phyloP scores from a whole-genome alignment of 2,797 vertebrate species.

The Craterocephalus amniculus region DNA sequence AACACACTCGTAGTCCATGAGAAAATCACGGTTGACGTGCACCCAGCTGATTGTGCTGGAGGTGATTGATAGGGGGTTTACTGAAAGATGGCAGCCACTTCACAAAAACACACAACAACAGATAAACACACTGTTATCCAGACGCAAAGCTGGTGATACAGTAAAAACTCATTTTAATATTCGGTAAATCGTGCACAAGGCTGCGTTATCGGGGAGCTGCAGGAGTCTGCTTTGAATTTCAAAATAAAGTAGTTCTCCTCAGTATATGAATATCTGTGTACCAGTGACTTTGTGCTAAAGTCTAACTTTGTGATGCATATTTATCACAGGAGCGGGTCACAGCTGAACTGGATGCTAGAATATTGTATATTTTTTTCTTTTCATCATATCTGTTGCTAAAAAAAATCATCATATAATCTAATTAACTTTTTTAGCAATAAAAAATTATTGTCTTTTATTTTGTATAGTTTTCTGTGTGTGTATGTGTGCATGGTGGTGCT shows the following conservation, averaged over 20 bases:
- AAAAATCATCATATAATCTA: slow-evolving; percentile 15
- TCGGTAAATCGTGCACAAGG: slow-evolving; percentile 56
- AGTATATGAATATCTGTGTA: slow-evolving; percentile 22
- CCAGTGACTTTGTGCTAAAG: slow-evolving; percentile 23
- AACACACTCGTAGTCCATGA: slow-evolving; percentile 20
- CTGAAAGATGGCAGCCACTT: slow-evolving; percentile 60
- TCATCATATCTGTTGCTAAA: not conserved
- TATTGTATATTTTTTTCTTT: slow-evolving; percentile 13
- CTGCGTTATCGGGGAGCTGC: slow-evolving; percentile 71
- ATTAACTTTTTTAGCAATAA: not conserved
- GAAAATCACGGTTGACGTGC: slow-evolving; percentile 38
- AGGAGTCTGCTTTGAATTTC: slow-evolving; percentile 75
- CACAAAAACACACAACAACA: slow-evolving; percentile 30
- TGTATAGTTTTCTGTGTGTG: not conserved
- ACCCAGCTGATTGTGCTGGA: slow-evolving; percentile 72
- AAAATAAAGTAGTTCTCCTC: slow-evolving; percentile 58
- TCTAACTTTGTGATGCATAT: slow-evolving; percentile 19
- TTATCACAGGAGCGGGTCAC: slow-evolving; percentile 2
- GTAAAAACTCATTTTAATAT: slow-evolving; percentile 65
- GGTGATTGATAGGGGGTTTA: slow-evolving; percentile 67
- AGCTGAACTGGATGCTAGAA: slow-evolving; percentile 27
- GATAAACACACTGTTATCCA: slow-evolving; percentile 20
- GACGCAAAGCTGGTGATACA: slow-evolving; percentile 49
- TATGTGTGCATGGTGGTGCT: slow-evolving; percentile 1
- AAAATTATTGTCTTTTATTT: not conserved